Conservation (phyloP, 2,113 vertebrate species). For the Pao palembangensis region DNA sequence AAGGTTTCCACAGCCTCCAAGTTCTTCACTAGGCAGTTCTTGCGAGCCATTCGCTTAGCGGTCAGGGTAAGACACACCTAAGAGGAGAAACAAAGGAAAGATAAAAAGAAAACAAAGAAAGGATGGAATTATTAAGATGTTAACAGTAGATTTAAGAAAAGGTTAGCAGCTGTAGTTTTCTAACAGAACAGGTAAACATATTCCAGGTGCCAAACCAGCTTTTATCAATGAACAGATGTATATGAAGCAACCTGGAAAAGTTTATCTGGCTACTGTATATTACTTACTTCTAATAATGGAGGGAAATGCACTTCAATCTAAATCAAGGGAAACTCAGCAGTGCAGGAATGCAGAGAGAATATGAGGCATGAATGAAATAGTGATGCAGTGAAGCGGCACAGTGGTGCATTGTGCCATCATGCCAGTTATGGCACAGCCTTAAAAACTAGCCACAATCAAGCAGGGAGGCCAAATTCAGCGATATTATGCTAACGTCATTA, state of each 20-base stretch:
- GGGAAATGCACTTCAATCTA: conserved; percentile 53
- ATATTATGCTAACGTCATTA: conserved; percentile 58
- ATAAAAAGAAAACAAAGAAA: conserved; percentile 8
- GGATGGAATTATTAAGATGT: neutral
- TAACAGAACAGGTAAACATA: conserved; percentile 31
- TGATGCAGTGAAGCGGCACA: conserved; percentile 50
- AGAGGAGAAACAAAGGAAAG: neutral
- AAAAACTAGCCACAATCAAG: conserved; percentile 58
- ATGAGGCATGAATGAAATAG: conserved; percentile 39
- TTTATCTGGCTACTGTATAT: conserved; percentile 5
- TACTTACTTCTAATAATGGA: neutral
- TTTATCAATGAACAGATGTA: neutral
- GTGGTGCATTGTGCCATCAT: conserved; percentile 46
- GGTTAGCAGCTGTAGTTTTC: too few relatives aligned
- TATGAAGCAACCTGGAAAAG: conserved; percentile 32
- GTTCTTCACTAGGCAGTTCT: conserved; percentile 92
- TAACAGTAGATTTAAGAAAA: conserved; percentile 15
- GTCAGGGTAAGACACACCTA: conserved; percentile 90
- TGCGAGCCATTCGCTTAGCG: conserved; percentile 89
- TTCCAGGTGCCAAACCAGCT: conserved; percentile 36
- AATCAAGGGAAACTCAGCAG: conserved; percentile 25
- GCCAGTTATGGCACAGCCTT: conserved; percentile 54
- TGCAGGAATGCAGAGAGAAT: conserved; percentile 51
- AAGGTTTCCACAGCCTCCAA: conserved; percentile 89
- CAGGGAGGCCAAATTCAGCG: conserved; percentile 39